phyloP scores from a whole-genome alignment of 2,113 vertebrate species.

The Pipra filicauda region DNA sequence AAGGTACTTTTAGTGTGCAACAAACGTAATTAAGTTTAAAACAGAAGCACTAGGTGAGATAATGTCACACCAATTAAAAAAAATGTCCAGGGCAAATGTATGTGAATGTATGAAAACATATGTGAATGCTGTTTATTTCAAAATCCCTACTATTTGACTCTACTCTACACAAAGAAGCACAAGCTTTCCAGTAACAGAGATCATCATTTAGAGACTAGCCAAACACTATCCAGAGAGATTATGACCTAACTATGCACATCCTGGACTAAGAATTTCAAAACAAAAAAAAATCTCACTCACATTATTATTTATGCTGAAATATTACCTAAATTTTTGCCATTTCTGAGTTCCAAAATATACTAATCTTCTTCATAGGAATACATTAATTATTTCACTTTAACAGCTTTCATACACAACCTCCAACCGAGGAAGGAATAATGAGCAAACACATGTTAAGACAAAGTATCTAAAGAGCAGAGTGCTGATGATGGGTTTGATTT shows the following conservation, averaged over 20 bases:
- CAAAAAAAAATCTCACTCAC: neutral
- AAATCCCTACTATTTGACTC: neutral
- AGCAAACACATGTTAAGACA: neutral
- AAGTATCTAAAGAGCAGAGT: neutral
- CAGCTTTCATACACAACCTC: neutral
- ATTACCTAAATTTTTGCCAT: neutral
- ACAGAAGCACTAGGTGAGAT: neutral
- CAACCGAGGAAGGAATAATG: neutral
- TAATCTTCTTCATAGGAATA: neutral
- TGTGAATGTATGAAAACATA: neutral
- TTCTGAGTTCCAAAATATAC: conserved; percentile 33
- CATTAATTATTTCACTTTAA: conserved; percentile 8
- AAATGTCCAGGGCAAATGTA: neutral
- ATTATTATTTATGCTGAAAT: conserved; percentile 32
- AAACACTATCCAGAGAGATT: neutral
- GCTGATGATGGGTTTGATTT: conserved; percentile 25
- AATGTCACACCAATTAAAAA: neutral
- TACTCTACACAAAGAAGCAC: neutral
- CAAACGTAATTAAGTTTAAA: neutral
- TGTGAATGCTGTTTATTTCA: neutral
- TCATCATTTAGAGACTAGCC: neutral
- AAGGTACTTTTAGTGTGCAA: neutral
- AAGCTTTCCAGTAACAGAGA: neutral
- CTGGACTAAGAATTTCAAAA: conserved; percentile 10
- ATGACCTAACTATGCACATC: conserved; percentile 14